phyloP scores from a whole-genome alignment of 2,113 vertebrate genomes.

The Antennarius striatus region DNA sequence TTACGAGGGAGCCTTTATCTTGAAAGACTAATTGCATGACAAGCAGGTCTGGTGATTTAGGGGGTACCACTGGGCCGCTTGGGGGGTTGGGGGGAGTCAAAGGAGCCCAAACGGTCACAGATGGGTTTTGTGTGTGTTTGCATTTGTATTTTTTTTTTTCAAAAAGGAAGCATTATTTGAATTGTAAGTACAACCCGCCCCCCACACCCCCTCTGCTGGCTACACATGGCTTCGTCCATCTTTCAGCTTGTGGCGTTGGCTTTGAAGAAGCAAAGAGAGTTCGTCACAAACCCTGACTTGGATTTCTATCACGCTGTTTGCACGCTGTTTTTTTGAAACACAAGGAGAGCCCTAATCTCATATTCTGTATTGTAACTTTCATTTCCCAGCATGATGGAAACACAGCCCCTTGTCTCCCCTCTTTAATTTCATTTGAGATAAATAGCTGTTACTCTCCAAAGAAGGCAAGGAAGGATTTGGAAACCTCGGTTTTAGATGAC shows the following conservation, averaged over 20 bases:
- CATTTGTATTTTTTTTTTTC: not conserved
- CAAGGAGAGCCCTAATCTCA: constrained; percentile 35
- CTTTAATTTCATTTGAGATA: constrained; percentile 49
- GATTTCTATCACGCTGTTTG: constrained; percentile 12
- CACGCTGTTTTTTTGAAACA: constrained; percentile 36
- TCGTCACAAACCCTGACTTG: not conserved
- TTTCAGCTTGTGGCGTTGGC: constrained; percentile 33
- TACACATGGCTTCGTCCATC: constrained; percentile 21
- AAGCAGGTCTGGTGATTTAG: constrained; percentile 65
- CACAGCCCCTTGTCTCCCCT: constrained; percentile 32
- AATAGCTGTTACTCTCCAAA: constrained; percentile 30
- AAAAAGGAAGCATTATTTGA: constrained; percentile 21
- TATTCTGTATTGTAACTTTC: constrained; percentile 6
- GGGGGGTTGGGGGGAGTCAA: constrained; percentile 23
- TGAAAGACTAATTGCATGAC: constrained; percentile 74
- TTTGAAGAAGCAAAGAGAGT: constrained; percentile 26
- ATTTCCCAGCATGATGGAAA: constrained; percentile 14
- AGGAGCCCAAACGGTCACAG: constrained; percentile 50
- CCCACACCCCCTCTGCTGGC: constrained; percentile 24
- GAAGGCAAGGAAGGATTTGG: constrained; percentile 41
- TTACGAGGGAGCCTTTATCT: constrained; percentile 60
- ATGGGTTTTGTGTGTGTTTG: constrained; percentile 39
- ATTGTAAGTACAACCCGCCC: constrained; percentile 18
- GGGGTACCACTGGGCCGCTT: constrained; percentile 40
- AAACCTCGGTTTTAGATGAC: constrained; percentile 41